Evolutionary conservation across 92 coral and sea anemone genomes (phyloP), one percentile per base, ranked within the genome.

Genomic region (Meandrina meandrites): DNA sequence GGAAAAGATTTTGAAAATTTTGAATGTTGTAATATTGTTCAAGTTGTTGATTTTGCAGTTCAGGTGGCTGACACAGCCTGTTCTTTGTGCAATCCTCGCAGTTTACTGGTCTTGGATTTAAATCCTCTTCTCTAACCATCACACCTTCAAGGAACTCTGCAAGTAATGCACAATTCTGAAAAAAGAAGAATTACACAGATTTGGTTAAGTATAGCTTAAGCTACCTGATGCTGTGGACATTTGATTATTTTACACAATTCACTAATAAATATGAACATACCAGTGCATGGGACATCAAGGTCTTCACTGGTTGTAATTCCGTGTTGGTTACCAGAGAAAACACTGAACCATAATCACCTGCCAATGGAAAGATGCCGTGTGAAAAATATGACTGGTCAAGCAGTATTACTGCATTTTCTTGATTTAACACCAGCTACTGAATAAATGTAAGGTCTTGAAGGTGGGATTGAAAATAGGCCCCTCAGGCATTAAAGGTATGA

Each of bases 301-400:
- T 92, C 68, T 94, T 93, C 27, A 91, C 93, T 36, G 99, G 98
- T 78, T 97, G 99, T 31, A 92, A 92, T 31, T 95, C 97, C 32
- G 97, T 90, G 81, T 93, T 95, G 69, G 98, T 95, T 50, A 97
- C 99, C 89, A 97, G 86, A 34, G 96, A 91, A 72, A 93, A 91
- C n/a, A 97, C 99, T 81, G 98, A 94, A 68, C 93, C 86, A 70
- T 97, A 97, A 89, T 95, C 97, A 73, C 95, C 98, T 84, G 88
- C 82, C 36, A 86, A 80, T 1, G 85, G 56, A 31, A 78, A 53
- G 70, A 45, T 28, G 60, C 18, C 9, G 34, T 15, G 50, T 35
- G n/a, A 73, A 13, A 9, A 35, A 66, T 1, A 66, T 84, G 35
- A 27, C 0, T 34, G 14, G 34, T 9, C 35, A 34, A 37, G 48